These are phyloP conservation scores for Meda fulgida DNA, from an alignment of 2,797 vertebrate genomes.

Conservation along the genomic window DNA sequence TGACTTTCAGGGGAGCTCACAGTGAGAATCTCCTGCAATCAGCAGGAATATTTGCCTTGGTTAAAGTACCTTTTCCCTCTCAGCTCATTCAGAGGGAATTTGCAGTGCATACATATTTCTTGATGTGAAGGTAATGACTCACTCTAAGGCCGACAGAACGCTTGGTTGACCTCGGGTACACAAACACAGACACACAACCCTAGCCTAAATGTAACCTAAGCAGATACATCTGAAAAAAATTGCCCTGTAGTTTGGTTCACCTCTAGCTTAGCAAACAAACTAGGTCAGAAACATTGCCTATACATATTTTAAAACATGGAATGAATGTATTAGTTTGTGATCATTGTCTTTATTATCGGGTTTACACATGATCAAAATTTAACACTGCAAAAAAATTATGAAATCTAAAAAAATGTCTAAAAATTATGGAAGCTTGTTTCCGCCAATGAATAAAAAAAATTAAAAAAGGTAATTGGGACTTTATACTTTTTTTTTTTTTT, in stretches of 20 bases:
- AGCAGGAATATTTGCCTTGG: conserved; percentile 43
- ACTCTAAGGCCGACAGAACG: neutral
- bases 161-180: conserved; percentile 4
- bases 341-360: neutral
- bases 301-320: neutral
- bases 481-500: too few relatives aligned
- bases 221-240: conserved; percentile 22
- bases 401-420: neutral
- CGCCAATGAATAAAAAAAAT: too few relatives aligned
- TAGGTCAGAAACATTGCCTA: neutral
- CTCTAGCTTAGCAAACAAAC: conserved; percentile 29
- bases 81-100: conserved; percentile 31
- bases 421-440: neutral
- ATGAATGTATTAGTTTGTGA: neutral
- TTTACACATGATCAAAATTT: neutral
- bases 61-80: conserved; percentile 36
- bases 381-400: neutral
- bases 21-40: conserved; percentile 45
- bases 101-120: conserved; percentile 40
- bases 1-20: conserved; percentile 43
- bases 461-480: too few relatives aligned
- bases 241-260: conserved; percentile 4
- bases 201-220: conserved; percentile 10
- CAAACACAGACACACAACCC: conserved; percentile 22
- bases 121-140: conserved; percentile 42